Evolutionary conservation across 2,797 vertebrate species (phyloP).

Genomic region (Acipenser transmontanus): DNA sequence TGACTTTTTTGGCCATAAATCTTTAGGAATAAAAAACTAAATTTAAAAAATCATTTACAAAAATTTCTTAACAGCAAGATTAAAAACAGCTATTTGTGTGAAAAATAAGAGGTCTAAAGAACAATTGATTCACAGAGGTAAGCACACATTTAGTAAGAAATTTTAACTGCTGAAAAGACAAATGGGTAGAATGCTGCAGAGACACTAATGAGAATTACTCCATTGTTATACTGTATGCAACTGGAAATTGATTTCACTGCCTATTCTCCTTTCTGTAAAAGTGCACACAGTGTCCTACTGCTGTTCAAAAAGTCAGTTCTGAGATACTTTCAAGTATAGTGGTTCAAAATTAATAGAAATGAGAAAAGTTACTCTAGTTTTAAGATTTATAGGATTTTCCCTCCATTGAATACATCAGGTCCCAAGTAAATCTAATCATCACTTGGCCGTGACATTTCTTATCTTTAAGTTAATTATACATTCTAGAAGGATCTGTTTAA

Average conservation of each 20-base stretch:
- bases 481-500: too few species aligned
- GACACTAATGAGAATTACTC: constrained; percentile 49
- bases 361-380: too few species aligned
- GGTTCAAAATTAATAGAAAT: too few species aligned
- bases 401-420: too few species aligned
- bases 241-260: constrained; percentile 47
- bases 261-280: background rate
- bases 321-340: too few species aligned
- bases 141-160: background rate
- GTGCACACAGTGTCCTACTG: too few species aligned
- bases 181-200: constrained; percentile 13
- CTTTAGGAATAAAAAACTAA: background rate
- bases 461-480: too few species aligned
- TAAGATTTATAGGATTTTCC: too few species aligned
- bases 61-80: background rate
- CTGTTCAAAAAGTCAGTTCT: too few species aligned
- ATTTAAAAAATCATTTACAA: too few species aligned
- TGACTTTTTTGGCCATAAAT: background rate
- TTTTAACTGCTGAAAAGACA: constrained; percentile 7
- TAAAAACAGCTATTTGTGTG: constrained; percentile 2
- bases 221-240: constrained; percentile 49
- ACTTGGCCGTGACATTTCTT: too few species aligned
- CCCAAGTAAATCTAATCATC: too few species aligned
- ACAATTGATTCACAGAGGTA: background rate
- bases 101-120: background rate